phyloP scores from a whole-genome alignment of 2,797 vertebrate species.

The Macropodus opercularis region DNA sequence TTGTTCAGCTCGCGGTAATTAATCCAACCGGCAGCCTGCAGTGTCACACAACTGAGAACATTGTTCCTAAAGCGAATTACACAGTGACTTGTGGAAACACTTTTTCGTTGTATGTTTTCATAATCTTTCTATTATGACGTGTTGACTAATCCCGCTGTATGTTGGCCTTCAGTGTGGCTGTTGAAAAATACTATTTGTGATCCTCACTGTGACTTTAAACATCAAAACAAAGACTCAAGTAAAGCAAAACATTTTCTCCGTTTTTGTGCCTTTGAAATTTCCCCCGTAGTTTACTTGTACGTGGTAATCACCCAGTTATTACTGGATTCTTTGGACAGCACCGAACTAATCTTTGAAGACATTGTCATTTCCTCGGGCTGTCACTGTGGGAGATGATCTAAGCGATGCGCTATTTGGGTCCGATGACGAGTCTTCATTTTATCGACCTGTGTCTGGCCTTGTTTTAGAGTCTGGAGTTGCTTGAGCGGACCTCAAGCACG shows the following conservation, averaged over 20 bases:
- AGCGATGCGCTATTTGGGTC: not conserved
- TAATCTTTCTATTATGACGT: not conserved
- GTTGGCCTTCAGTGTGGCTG: not conserved
- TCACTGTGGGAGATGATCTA: constrained; percentile 12
- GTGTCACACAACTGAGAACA: not conserved
- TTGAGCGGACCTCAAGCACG: constrained; percentile 33
- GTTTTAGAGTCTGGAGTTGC: constrained; percentile 1
- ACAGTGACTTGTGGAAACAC: not conserved
- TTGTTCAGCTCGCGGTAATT: constrained; percentile 17
- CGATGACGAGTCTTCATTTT: constrained; percentile 25
- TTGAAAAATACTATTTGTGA: not conserved
- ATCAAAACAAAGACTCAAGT: not conserved
- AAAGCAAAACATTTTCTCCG: not conserved
- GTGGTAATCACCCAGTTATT: constrained; percentile 51
- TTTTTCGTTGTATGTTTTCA: not conserved
- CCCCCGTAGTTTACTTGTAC: no score
- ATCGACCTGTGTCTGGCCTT: not conserved
- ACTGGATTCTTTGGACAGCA: constrained; percentile 50
- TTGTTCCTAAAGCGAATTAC: not conserved
- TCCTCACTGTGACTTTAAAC: not conserved
- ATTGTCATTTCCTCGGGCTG: constrained; percentile 12
- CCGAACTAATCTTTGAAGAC: constrained; percentile 29
- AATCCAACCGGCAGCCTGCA: not conserved
- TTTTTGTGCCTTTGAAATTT: constrained; percentile 2
- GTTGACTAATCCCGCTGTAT: not conserved